Percentiles rank a stretch among this genome's conserved stretches.
phyloP scores from a whole-genome alignment of 1,140 invertebrate genomes.

The Branchinecta lynchi region DNA sequence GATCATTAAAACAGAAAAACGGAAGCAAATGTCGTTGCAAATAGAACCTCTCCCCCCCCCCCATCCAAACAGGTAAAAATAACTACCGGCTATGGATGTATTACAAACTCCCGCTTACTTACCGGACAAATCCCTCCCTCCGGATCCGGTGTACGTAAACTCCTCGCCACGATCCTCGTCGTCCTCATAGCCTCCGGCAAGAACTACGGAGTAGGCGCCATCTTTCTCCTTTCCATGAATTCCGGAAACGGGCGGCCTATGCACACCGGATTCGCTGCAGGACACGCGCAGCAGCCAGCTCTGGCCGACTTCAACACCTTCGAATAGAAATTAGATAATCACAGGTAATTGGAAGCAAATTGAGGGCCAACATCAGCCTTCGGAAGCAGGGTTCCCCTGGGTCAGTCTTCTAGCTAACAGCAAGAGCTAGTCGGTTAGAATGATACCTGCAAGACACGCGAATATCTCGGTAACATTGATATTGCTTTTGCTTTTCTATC shows the following conservation, averaged over 20 bases:
- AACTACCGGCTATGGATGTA: no score
- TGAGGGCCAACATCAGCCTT: no score
- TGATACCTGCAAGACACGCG: no score
- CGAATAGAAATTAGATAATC: neutral
- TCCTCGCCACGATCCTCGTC: conserved; percentile 66
- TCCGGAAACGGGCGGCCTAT: conserved; percentile 64
- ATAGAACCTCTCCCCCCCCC: conserved; percentile 22
- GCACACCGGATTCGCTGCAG: conserved; percentile 50
- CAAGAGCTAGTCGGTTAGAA: no score
- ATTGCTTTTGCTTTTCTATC: no score
- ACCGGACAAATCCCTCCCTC: conserved; percentile 56
- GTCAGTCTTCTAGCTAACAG: no score
- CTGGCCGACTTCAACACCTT: conserved; percentile 11
- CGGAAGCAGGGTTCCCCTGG: no score
- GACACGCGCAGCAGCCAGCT: conserved; percentile 11
- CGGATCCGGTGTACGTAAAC: conserved; percentile 69
- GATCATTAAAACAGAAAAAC: neutral
- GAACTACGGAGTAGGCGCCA: conserved; percentile 66
- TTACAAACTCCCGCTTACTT: neutral
- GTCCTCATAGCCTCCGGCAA: conserved; percentile 74
- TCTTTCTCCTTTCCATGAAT: conserved; percentile 64
- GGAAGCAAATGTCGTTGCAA: conserved; percentile 23
- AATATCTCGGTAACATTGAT: no score
- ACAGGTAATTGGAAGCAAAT: no score
- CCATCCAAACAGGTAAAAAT: conserved; percentile 14